These are phyloP conservation scores for Dicycla oo DNA, from an alignment of 2,888 invertebrate genomes.

Conservation along the genomic window DNA sequence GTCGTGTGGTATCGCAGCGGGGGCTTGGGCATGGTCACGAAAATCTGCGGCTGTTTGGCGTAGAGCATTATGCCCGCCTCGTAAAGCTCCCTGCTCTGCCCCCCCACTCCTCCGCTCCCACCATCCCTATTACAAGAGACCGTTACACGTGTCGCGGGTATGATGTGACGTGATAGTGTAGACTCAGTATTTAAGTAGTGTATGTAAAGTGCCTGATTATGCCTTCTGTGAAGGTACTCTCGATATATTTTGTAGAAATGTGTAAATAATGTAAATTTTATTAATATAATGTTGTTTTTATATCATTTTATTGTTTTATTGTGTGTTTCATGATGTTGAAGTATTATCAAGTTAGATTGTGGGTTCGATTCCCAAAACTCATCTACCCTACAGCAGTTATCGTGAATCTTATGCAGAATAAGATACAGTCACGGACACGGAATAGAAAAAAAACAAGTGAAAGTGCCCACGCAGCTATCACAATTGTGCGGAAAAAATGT, in stretches of 20 bases:
- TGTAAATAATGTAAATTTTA: constrained; percentile 86
- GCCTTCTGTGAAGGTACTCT: constrained; percentile 89
- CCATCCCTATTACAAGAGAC: constrained; percentile 85
- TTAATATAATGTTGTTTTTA: constrained; percentile 86
- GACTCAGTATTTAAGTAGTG: constrained; percentile 61
- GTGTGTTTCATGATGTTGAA: background rate
- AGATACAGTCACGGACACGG: too few relatives aligned
- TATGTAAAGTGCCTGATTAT: constrained; percentile 72
- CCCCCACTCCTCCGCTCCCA: constrained; percentile 82
- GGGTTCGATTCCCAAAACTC: constrained; percentile 7
- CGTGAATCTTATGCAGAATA: too few relatives aligned
- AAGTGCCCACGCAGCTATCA: too few relatives aligned
- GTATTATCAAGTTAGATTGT: background rate
- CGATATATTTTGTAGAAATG: constrained; percentile 78
- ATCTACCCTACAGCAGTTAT: too few relatives aligned
- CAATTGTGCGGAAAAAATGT: too few relatives aligned
- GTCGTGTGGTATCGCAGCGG: constrained; percentile 91
- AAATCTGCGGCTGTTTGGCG: constrained; percentile 92
- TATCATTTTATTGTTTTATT: constrained; percentile 71
- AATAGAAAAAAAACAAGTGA: too few relatives aligned
- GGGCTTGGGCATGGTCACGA: constrained; percentile 92
- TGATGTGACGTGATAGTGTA: constrained; percentile 65
- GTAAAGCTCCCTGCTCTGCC: constrained; percentile 80
- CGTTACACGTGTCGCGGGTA: constrained; percentile 85
- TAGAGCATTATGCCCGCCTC: constrained; percentile 85